A percentile compares a stretch with the other conserved stretches of the same genome.
Evolutionary conservation across 2,888 invertebrate species (phyloP).

Genomic region (Plusia festucae): DNA sequence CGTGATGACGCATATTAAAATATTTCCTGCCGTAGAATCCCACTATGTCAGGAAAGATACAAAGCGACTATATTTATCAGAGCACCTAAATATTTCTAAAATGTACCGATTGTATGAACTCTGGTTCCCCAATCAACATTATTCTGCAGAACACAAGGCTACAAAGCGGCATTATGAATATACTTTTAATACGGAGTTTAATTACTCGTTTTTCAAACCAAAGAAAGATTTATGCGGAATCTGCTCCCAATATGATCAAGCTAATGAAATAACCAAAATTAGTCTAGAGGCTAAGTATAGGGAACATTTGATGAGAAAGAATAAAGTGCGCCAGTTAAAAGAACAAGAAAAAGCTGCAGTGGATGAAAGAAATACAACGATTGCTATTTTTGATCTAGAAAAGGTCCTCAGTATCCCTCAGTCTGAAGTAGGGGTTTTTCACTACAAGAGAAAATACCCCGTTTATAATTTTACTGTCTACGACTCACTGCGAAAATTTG

Average conservation of each 20-base stretch:
- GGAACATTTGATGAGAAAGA: not conserved
- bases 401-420: slow-evolving; percentile 5
- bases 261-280: not conserved
- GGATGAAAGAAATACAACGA: slow-evolving; percentile 5
- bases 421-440: slow-evolving; percentile 16
- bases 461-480: slow-evolving; percentile 6
- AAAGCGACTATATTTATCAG: slow-evolving; percentile 8
- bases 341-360: slow-evolving; percentile 6
- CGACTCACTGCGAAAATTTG: not conserved
- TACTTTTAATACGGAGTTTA: slow-evolving; percentile 2
- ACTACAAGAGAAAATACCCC: slow-evolving; percentile 9
- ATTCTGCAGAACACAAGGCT: not conserved
- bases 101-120: slow-evolving; percentile 5
- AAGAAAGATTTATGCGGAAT: slow-evolving; percentile 3
- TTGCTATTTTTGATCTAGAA: slow-evolving; percentile 9
- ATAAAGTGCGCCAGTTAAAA: slow-evolving; percentile 7
- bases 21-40: not conserved
- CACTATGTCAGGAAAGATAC: not conserved
- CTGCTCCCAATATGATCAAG: not conserved
- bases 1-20: not conserved
- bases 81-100: slow-evolving; percentile 11
- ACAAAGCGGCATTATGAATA: slow-evolving; percentile 10
- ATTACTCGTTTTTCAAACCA: slow-evolving; percentile 7
- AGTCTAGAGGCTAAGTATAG: not conserved
- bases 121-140: slow-evolving; percentile 2